Evolutionary conservation across 2,113 vertebrate genomes (phyloP).

Genomic region (Calyptommatus sinebrachiatus): DNA sequence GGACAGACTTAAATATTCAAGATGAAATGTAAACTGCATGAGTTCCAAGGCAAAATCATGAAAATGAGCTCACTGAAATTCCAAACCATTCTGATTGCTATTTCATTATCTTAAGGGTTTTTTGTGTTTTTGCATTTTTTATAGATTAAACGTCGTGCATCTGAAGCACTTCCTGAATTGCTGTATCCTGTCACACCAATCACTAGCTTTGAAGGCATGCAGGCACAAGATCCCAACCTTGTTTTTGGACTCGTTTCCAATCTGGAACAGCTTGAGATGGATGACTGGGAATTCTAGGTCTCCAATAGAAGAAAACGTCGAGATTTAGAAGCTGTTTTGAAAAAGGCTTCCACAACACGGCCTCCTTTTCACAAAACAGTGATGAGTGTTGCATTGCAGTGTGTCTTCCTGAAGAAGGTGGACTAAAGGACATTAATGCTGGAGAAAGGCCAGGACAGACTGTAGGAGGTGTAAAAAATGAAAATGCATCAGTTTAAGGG

Average conservation of each 20-base stretch:
- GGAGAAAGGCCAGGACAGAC: conserved; percentile 14
- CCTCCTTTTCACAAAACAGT: conserved; percentile 25
- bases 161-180: conserved; percentile 90
- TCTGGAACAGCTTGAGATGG: conserved; percentile 89
- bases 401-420: conserved; percentile 49
- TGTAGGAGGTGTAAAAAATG: background rate
- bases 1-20: no score
- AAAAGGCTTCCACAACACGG: conserved; percentile 36
- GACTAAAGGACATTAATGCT: conserved; percentile 27
- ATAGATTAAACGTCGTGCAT: conserved; percentile 90
- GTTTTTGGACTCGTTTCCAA: conserved; percentile 86
- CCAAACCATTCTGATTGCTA: background rate
- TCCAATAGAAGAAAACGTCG: background rate
- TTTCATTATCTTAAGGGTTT: background rate
- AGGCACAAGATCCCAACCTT: conserved; percentile 77
- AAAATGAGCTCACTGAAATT: background rate
- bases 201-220: conserved; percentile 76
- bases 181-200: conserved; percentile 86
- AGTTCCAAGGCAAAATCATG: background rate
- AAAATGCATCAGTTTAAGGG: conserved; percentile 7
- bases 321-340: background rate
- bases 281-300: conserved; percentile 96
- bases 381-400: conserved; percentile 35
- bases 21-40: background rate
- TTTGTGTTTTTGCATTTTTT: background rate